Base-by-base conservation (phyloP, 2,888 invertebrate species). In the Drosophila maculinotata region DNA sequence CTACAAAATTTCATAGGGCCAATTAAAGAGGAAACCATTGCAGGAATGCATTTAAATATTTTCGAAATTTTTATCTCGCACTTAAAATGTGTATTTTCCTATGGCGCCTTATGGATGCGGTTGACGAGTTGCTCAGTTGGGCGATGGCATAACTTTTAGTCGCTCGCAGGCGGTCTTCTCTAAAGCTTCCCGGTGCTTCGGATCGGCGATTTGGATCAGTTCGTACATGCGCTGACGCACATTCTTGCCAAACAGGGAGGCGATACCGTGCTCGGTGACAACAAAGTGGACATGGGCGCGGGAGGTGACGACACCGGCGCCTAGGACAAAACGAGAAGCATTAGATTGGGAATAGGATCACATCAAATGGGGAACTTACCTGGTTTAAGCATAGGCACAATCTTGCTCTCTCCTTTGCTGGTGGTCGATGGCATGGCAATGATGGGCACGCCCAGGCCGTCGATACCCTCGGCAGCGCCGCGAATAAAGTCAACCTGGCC, bases 401-500 rank as follows among this genome's bases (percentile, higher is more conserved):
- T 98, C 93, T 98, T 98, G 84, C 94, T 94, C 81, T 94, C 95
- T 1, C 97, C 97, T 76, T 94, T 95, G 78, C 94, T 95, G 5
- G 96, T 95, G 48, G 92, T 91, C 0, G 98, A 97, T 6, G 96
- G 95, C 88, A 98, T 93, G 1, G 98, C 98, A 76, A 98, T 96
- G 89, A 98, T 97, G 3, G 98, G 97, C 90, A 97, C 97, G 17
- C 98, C 98, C 73, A 92, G 92, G 0, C 97, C 97, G 91, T 98
- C 98, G 2, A 94, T 89, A 2, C 95, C 93, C 89, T 97, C 95
- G 0, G 96, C 97, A 1, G 98, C 96, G 20, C 98, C 98, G 56
- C 97, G 94, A 75, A 98, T 96, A 91, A 98, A 98, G 92, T 98
- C 98, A 33, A 98, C 95, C 90, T 98, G 98, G 0, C 98, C 98